Percentiles rank a stretch among this genome's conserved stretches.
phyloP scores from a whole-genome alignment of 2,888 invertebrate genomes.

The Smittia aterrima region DNA sequence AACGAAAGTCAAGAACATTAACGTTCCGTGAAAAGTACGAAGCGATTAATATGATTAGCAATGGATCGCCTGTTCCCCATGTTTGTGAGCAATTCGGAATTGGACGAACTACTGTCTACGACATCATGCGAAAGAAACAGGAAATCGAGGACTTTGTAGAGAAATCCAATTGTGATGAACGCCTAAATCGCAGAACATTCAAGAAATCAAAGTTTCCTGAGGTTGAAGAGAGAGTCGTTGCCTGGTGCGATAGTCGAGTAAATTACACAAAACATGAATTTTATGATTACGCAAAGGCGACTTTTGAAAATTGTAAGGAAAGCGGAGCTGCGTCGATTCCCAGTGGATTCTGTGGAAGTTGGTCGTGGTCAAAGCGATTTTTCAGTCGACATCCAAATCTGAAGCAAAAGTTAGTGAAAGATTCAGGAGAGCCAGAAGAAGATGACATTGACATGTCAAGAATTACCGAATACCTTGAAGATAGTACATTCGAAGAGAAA shows the following conservation, averaged over 20 bases:
- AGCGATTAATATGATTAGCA: neutral
- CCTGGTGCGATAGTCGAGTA: neutral
- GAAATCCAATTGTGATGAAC: neutral
- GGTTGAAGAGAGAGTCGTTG: neutral
- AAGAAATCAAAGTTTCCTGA: slow-evolving; percentile 30
- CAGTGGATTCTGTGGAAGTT: slow-evolving; percentile 10
- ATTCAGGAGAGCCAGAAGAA: neutral
- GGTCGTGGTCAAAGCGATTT: slow-evolving; percentile 27
- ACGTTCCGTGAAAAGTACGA: slow-evolving; percentile 23
- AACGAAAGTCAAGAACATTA: slow-evolving; percentile 5
- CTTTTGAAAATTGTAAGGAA: neutral
- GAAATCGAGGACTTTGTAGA: slow-evolving; percentile 10
- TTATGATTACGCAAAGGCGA: neutral
- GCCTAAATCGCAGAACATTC: neutral
- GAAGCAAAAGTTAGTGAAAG: neutral
- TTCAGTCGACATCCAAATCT: slow-evolving; percentile 20
- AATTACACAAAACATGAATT: neutral
- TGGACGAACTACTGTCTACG: slow-evolving; percentile 25
- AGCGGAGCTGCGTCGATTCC: neutral
- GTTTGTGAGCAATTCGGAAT: neutral
- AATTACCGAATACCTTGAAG: neutral
- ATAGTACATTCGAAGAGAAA: too few relatives aligned
- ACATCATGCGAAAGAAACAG: neutral
- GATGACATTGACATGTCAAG: too few relatives aligned
- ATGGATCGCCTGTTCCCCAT: neutral